Base-by-base conservation (phyloP, 1,140 invertebrate species). In the Metaphire vulgaris region DNA sequence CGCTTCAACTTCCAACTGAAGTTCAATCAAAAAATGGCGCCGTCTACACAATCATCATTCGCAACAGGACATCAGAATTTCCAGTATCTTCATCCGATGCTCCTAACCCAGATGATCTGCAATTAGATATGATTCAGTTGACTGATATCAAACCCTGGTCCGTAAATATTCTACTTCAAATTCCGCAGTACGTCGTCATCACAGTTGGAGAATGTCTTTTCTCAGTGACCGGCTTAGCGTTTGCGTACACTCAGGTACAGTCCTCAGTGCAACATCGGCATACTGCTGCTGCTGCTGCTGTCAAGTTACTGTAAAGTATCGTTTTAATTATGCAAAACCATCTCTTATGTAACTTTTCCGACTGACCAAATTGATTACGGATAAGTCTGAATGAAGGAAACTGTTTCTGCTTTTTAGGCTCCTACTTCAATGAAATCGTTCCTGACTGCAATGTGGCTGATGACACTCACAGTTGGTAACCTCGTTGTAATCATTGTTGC, bases 361-460 rank as follows among this genome's bases (percentile, higher is more conserved):
- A n/a, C n/a, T n/a, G n/a, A n/a, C n/a, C n/a, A n/a, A n/a, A n/a
- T n/a, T n/a, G n/a, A n/a, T n/a, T n/a, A n/a, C n/a, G n/a, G n/a
- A n/a, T n/a, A n/a, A n/a, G n/a, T n/a, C n/a, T n/a, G n/a, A n/a
- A n/a, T n/a, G n/a, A n/a, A n/a, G n/a, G n/a, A n/a, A n/a, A n/a
- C n/a, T n/a, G n/a, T 56, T 6, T 56, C 41, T 56, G 41, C 21
- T 56, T 6, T 33, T 6, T 90, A 97, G 89, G 92, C 95, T 0
- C 95, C 95, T 0, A 83, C 87, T n/a, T 92, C 90, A 77, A 96
- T 98, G 94, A 97, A 96, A 83, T 93, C 95, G 0, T 89, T 98
- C 0, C 84, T 99, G 32, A 91, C 93, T 83, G 93, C 96, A 2
- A 89, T 90, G 1, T 98, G 94, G 93, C 87, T 96, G 33, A 83